Conservation (phyloP, 1,140 invertebrate species). For the Mesaphorura yosii region DNA sequence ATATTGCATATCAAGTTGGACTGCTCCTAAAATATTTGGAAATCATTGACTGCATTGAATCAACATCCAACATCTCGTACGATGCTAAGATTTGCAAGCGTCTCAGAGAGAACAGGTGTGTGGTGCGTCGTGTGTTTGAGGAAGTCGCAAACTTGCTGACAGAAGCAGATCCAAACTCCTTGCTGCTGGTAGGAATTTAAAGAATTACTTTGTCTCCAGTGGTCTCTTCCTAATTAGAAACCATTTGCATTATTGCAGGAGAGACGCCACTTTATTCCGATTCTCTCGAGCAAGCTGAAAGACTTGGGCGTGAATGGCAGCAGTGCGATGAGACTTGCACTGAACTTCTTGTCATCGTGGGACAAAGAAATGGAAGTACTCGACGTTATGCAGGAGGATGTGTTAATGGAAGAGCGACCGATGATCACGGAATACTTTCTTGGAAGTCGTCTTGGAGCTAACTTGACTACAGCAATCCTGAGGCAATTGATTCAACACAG, state of each 20-base stretch:
- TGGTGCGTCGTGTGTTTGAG: slow-evolving; percentile 5
- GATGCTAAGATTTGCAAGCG: slow-evolving; percentile 18
- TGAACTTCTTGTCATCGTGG: slow-evolving; percentile 11
- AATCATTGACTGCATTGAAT: slow-evolving; percentile 25
- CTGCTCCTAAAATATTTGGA: slow-evolving; percentile 26
- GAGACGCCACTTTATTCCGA: slow-evolving; percentile 23
- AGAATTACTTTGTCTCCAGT: neutral
- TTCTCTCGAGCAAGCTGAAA: slow-evolving; percentile 17
- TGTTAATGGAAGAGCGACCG: neutral
- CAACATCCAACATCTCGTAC: slow-evolving; percentile 5
- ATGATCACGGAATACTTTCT: slow-evolving; percentile 23
- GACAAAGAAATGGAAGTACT: slow-evolving; percentile 16
- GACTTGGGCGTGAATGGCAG: slow-evolving; percentile 19
- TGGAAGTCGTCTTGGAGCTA: slow-evolving; percentile 25
- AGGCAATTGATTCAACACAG: slow-evolving; percentile 24
- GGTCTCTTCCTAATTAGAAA: neutral
- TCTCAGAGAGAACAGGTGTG: neutral
- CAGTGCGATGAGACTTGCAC: slow-evolving; percentile 2
- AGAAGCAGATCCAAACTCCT: slow-evolving; percentile 16
- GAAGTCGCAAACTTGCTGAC: slow-evolving; percentile 20
- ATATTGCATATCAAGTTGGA: neutral
- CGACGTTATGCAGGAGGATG: neutral
- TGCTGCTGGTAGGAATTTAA: neutral
- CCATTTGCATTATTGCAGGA: slow-evolving; percentile 1
- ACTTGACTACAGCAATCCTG: slow-evolving; percentile 19